Conservation (phyloP, 2,888 invertebrate species). For the Drosophila sordidula region DNA sequence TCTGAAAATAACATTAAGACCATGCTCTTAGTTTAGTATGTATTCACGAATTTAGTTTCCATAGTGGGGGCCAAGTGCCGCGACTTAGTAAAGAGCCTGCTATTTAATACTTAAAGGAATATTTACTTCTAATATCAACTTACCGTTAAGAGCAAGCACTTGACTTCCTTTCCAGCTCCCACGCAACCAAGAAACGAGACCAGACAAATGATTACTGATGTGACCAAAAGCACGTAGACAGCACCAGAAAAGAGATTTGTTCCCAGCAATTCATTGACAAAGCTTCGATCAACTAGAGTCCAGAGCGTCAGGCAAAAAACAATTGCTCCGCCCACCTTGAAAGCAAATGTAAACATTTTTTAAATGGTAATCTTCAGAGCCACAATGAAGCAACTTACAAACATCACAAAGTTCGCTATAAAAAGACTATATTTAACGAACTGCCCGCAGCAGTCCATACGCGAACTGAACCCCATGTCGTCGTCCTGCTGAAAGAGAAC, state of each 20-base stretch:
- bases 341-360: not conserved
- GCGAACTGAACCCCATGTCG: constrained; percentile 90
- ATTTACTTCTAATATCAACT: constrained; percentile 76
- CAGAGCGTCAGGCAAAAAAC: constrained; percentile 93
- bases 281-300: constrained; percentile 93
- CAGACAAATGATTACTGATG: constrained; percentile 92
- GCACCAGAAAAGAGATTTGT: constrained; percentile 95
- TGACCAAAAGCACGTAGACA: constrained; percentile 92
- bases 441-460: constrained; percentile 95
- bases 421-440: constrained; percentile 95
- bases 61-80: too few relatives aligned
- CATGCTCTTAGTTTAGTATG: too few relatives aligned
- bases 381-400: constrained; percentile 88
- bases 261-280: constrained; percentile 93
- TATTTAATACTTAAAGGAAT: too few relatives aligned
- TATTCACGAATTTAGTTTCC: too few relatives aligned
- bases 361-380: not conserved
- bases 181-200: constrained; percentile 96
- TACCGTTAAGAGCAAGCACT: constrained; percentile 96
- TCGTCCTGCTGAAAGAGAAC: constrained; percentile 69
- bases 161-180: constrained; percentile 97
- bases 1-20: too few relatives aligned
- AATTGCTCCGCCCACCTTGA: constrained; percentile 91
- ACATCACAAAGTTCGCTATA: constrained; percentile 92
- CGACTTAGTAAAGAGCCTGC: too few relatives aligned